phyloP scores from a whole-genome alignment of 2,113 vertebrate species.

The Coptodon bakossiorum region DNA sequence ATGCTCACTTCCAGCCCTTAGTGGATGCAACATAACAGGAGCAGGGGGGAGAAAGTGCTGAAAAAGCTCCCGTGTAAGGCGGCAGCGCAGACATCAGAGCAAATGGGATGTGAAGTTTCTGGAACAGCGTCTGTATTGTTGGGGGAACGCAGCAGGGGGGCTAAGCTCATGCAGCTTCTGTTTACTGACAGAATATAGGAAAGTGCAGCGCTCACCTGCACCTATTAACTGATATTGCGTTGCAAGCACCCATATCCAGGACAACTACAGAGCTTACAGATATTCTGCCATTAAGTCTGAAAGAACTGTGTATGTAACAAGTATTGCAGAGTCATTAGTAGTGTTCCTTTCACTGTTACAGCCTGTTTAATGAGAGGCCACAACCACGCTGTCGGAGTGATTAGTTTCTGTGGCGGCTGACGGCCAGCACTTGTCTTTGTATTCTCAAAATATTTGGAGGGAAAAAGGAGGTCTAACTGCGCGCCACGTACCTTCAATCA shows the following conservation, averaged over 20 bases:
- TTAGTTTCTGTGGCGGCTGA: conserved; percentile 36
- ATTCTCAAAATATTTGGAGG: neutral
- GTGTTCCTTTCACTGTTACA: conserved; percentile 30
- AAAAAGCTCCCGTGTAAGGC: neutral
- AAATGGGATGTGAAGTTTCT: conserved; percentile 56
- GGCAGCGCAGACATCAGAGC: neutral
- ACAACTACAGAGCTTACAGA: neutral
- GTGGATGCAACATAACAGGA: conserved; percentile 23
- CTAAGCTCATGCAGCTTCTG: neutral
- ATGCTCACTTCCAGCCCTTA: neutral
- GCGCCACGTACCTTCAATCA: neutral
- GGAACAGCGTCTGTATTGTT: conserved; percentile 26
- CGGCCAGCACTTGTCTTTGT: neutral
- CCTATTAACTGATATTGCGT: neutral
- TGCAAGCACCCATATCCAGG: neutral
- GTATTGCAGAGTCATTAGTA: conserved; percentile 35
- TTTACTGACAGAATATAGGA: neutral
- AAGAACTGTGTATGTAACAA: conserved; percentile 8
- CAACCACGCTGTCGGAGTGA: conserved; percentile 25
- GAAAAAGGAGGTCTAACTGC: neutral
- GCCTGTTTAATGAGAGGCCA: conserved; percentile 41
- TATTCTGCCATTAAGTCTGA: neutral
- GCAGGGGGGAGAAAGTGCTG: neutral
- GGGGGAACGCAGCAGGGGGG: neutral
- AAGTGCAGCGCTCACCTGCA: neutral